phyloP scores from a whole-genome alignment of 2,113 vertebrate species.

The Nematolebias whitei region DNA sequence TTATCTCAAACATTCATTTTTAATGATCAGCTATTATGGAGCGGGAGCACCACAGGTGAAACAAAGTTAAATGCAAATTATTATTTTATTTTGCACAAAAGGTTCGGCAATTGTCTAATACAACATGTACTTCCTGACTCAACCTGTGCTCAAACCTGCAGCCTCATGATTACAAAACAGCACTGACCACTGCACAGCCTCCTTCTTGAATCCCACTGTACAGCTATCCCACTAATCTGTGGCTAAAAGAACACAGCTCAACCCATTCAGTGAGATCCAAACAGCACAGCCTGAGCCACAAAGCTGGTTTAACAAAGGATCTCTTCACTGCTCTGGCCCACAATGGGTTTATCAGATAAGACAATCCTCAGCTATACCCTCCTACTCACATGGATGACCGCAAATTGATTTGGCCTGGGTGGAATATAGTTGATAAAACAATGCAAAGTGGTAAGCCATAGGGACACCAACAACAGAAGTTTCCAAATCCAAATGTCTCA shows the following conservation, averaged over 20 bases:
- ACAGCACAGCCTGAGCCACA: slow-evolving; percentile 33
- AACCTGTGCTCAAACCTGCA: too few species aligned
- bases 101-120: too few species aligned
- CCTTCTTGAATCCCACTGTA: slow-evolving; percentile 2
- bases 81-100: too few species aligned
- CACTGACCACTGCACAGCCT: not conserved
- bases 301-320: slow-evolving; percentile 55
- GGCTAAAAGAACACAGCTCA: slow-evolving; percentile 16
- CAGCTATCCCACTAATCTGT: not conserved
- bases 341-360: slow-evolving; percentile 67
- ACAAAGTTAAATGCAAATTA: too few species aligned
- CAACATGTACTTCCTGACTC: too few species aligned
- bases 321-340: slow-evolving; percentile 59
- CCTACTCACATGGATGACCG: slow-evolving; percentile 51
- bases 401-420: slow-evolving; percentile 51
- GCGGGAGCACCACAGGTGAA: too few species aligned
- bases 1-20: too few species aligned
- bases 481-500: slow-evolving; percentile 16
- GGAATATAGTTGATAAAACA: slow-evolving; percentile 45
- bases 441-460: slow-evolving; percentile 42
- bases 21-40: too few species aligned
- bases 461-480: slow-evolving; percentile 30
- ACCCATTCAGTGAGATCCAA: slow-evolving; percentile 30
- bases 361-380: slow-evolving; percentile 37
- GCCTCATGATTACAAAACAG: too few species aligned